Percentiles rank a stretch among this genome's conserved stretches.
phyloP scores from a whole-genome alignment of 2,797 vertebrate species.

The Brachyrhaphis roseni region DNA sequence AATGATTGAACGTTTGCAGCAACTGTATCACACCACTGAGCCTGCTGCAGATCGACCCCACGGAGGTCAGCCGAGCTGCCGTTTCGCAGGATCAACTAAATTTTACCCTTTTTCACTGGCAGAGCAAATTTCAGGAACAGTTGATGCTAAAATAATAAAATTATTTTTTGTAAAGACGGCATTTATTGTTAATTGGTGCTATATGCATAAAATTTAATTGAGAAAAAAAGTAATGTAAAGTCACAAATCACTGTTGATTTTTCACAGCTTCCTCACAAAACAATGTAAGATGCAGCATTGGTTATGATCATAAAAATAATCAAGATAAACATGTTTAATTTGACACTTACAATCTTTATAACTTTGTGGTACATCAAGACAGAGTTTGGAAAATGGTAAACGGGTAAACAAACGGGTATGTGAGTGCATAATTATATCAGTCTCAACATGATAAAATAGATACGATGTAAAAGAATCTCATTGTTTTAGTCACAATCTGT shows the following conservation, averaged over 20 bases:
- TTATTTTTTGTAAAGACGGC: too few species aligned
- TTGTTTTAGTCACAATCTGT: background rate
- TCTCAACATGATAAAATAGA: too few species aligned
- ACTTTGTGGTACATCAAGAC: background rate
- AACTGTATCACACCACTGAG: slow-evolving; percentile 2
- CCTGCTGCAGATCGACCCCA: slow-evolving; percentile 5
- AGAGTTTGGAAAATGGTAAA: background rate
- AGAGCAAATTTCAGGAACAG: background rate
- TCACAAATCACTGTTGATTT: background rate
- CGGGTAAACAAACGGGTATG: background rate
- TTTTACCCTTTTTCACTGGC: background rate
- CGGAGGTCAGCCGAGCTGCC: slow-evolving; percentile 6
- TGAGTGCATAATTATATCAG: background rate
- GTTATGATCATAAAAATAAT: background rate
- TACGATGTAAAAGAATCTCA: background rate
- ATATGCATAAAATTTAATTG: too few species aligned
- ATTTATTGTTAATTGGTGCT: too few species aligned
- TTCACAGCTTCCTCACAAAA: background rate
- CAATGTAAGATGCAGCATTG: background rate
- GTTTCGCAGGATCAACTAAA: background rate
- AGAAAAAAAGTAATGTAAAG: too few species aligned
- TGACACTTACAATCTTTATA: background rate
- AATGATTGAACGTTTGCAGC: slow-evolving; percentile 1
- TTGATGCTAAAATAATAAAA: background rate
- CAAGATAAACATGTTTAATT: background rate